phyloP scores from a whole-genome alignment of 2,797 vertebrate genomes.

The Semaprochilodus insignis region DNA sequence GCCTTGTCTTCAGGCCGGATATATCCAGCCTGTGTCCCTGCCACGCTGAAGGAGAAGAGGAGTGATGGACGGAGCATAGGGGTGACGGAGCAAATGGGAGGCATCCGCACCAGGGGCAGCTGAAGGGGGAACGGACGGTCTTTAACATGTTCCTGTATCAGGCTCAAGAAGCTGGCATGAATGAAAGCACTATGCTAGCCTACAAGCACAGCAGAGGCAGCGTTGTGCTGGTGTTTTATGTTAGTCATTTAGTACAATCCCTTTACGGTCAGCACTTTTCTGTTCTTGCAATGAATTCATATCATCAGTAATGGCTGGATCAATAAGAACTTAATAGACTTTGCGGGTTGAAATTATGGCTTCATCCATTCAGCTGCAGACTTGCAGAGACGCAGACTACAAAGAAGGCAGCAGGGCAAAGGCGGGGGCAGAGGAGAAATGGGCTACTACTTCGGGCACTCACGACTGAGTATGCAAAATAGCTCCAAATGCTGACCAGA shows the following conservation, averaged over 20 bases:
- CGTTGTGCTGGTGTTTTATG: constrained; percentile 70
- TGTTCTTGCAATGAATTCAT: constrained; percentile 80
- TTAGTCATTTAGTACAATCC: constrained; percentile 79
- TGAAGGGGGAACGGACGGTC: not conserved
- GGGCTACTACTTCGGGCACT: not conserved
- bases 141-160: constrained; percentile 33
- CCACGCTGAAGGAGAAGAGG: constrained; percentile 17
- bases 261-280: constrained; percentile 82
- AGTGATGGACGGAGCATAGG: constrained; percentile 9
- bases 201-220: constrained; percentile 25
- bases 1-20: constrained; percentile 32
- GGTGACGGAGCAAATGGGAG: constrained; percentile 28
- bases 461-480: not conserved
- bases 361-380: constrained; percentile 50
- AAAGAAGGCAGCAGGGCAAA: constrained; percentile 19
- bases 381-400: constrained; percentile 28
- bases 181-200: constrained; percentile 2
- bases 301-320: constrained; percentile 83
- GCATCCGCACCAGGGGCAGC: not conserved
- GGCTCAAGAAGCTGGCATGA: constrained; percentile 10
- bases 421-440: not conserved
- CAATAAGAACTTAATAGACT: constrained; percentile 84
- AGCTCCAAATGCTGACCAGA: not conserved
- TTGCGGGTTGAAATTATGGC: constrained; percentile 54
- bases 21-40: constrained; percentile 40